Evolutionary conservation across 2,888 invertebrate genomes (phyloP).

Genomic region (Tuberolachnus salignus): DNA sequence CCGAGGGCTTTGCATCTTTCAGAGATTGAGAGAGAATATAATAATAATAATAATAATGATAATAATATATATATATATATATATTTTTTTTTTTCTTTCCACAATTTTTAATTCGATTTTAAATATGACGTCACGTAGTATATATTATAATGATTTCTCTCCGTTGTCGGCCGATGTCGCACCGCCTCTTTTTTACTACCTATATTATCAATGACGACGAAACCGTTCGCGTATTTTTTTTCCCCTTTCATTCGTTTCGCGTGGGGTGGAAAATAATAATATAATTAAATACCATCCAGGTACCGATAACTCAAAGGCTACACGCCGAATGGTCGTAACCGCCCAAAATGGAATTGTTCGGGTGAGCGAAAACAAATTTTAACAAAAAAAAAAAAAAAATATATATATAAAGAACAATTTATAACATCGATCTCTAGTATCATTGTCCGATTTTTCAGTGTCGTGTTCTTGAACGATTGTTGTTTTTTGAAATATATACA

Average conservation of each 20-base stretch:
- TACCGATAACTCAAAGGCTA: no score
- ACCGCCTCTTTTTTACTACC: no score
- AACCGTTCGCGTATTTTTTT: neutral
- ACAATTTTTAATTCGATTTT: slow-evolving; percentile 46
- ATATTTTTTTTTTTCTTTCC: neutral
- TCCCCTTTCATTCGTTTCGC: neutral
- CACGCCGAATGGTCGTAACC: no score
- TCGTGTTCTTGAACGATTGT: neutral
- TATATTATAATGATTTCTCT: slow-evolving; percentile 23
- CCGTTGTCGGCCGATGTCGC: neutral
- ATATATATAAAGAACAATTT: no score
- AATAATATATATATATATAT: no score
- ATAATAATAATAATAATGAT: neutral
- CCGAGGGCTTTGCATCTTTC: slow-evolving; percentile 31
- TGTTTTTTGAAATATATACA: no score
- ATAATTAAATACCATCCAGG: no score
- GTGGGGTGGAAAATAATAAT: slow-evolving; percentile 9
- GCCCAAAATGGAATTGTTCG: no score
- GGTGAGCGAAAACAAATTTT: no score
- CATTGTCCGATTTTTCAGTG: neutral
- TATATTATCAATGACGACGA: neutral
- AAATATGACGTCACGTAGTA: slow-evolving; percentile 44
- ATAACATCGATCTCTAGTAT: no score
- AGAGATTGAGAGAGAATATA: slow-evolving; percentile 3
- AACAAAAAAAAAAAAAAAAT: no score